phyloP scores from a whole-genome alignment of 2,888 invertebrate genomes.

The Aricia artaxerxes region DNA sequence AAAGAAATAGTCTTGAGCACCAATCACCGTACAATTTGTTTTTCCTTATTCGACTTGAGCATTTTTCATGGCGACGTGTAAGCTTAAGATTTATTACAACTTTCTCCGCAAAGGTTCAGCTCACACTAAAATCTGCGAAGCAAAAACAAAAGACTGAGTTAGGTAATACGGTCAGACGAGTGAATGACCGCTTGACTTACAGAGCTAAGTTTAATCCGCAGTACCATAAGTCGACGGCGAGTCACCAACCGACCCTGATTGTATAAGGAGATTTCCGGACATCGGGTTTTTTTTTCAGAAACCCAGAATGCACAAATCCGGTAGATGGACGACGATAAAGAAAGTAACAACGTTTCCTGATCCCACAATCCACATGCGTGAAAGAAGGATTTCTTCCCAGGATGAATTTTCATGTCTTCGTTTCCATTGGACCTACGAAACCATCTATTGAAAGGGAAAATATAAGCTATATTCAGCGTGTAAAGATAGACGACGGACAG shows the following conservation, averaged over 20 bases:
- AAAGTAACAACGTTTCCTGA: slow-evolving; percentile 12
- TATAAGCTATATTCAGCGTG: background rate
- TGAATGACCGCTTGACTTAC: slow-evolving; percentile 24
- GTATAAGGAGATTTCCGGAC: slow-evolving; percentile 22
- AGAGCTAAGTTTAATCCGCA: slow-evolving; percentile 14
- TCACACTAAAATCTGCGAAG: background rate
- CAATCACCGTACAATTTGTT: background rate
- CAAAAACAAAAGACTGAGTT: background rate
- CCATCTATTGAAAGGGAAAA: background rate
- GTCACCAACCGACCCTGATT: slow-evolving; percentile 15
- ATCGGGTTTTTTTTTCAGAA: slow-evolving; percentile 18
- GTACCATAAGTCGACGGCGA: background rate
- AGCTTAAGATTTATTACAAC: background rate
- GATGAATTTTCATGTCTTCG: background rate
- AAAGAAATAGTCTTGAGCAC: background rate
- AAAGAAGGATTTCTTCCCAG: background rate
- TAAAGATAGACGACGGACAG: slow-evolving; percentile 17
- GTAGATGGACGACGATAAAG: background rate
- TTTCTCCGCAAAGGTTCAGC: background rate
- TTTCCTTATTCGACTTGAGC: background rate
- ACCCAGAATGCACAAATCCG: slow-evolving; percentile 1
- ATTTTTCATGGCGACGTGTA: background rate
- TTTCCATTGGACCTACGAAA: background rate
- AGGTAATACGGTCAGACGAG: background rate
- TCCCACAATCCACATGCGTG: background rate